These are phyloP conservation scores for Zalophus californianus DNA, from an alignment of 2,797 vertebrate genomes.

Conservation along the genomic window DNA sequence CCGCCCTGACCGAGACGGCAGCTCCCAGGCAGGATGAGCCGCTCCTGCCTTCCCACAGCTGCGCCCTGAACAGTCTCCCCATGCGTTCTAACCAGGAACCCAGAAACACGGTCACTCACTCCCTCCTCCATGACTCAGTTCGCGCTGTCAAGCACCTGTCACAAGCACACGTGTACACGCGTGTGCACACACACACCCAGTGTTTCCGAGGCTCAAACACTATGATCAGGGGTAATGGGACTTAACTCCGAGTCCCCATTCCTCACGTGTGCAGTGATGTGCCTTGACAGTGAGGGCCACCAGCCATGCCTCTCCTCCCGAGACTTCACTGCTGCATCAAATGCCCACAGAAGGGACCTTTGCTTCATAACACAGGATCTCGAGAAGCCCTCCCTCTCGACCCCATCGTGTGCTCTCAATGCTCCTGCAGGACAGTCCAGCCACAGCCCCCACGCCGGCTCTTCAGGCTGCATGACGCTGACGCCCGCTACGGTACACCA, in stretches of 20 bases:
- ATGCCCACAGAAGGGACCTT: rapidly evolving
- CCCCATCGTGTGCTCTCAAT: rapidly evolving
- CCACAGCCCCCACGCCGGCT: rapidly evolving
- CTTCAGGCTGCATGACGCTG: rapidly evolving
- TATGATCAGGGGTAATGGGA: rapidly evolving
- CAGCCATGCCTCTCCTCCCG: neutral
- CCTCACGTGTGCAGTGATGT: rapidly evolving
- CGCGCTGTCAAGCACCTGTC: rapidly evolving
- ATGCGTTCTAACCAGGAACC: neutral
- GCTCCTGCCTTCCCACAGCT: neutral
- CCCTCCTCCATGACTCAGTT: neutral
- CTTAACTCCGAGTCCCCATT: rapidly evolving
- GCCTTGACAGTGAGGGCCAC: neutral
- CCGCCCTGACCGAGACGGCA: neutral
- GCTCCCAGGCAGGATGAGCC: rapidly evolving
- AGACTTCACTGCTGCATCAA: rapidly evolving
- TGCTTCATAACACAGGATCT: neutral
- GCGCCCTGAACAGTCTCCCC: too few relatives aligned
- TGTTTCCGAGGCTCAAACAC: neutral
- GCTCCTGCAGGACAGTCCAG: neutral
- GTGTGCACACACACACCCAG: rapidly evolving
- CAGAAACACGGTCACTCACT: neutral
- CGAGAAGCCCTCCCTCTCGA: neutral
- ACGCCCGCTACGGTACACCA: neutral
- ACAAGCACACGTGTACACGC: rapidly evolving